phyloP scores from a whole-genome alignment of 1,140 invertebrate species.

The Aradophagus sp. region DNA sequence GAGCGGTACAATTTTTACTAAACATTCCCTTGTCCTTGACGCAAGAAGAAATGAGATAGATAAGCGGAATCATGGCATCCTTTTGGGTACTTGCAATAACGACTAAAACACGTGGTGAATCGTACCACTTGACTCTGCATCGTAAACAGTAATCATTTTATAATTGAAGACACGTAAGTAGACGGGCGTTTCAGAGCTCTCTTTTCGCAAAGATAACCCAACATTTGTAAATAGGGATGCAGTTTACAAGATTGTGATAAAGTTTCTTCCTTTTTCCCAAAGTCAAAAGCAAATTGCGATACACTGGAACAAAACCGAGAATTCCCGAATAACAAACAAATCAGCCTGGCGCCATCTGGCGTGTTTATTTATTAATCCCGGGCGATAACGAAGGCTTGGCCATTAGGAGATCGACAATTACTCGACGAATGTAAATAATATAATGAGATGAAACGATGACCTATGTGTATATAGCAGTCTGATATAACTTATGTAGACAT shows the following conservation, averaged over 20 bases:
- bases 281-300: slow-evolving; percentile 58
- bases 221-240: slow-evolving; percentile 33
- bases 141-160: slow-evolving; percentile 20
- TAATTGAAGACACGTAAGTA: slow-evolving; percentile 24
- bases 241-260: slow-evolving; percentile 26
- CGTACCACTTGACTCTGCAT: too few relatives aligned
- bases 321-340: slow-evolving; percentile 29
- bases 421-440: slow-evolving; percentile 24
- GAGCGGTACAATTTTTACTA: too few relatives aligned
- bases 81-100: too few relatives aligned
- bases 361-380: slow-evolving; percentile 39
- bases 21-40: too few relatives aligned
- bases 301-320: slow-evolving; percentile 48
- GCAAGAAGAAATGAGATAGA: too few relatives aligned
- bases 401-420: slow-evolving; percentile 41
- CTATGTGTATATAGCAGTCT: slow-evolving; percentile 5
- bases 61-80: too few relatives aligned
- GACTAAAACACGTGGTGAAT: too few relatives aligned
- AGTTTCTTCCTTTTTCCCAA: too few relatives aligned
- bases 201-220: slow-evolving; percentile 8
- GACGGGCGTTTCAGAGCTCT: slow-evolving; percentile 15
- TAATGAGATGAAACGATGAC: slow-evolving; percentile 27
- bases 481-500: too few relatives aligned
- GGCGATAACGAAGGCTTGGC: slow-evolving; percentile 32
- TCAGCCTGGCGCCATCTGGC: slow-evolving; percentile 33